Conservation (phyloP, 1,140 invertebrate species). For the Manduca sexta region DNA sequence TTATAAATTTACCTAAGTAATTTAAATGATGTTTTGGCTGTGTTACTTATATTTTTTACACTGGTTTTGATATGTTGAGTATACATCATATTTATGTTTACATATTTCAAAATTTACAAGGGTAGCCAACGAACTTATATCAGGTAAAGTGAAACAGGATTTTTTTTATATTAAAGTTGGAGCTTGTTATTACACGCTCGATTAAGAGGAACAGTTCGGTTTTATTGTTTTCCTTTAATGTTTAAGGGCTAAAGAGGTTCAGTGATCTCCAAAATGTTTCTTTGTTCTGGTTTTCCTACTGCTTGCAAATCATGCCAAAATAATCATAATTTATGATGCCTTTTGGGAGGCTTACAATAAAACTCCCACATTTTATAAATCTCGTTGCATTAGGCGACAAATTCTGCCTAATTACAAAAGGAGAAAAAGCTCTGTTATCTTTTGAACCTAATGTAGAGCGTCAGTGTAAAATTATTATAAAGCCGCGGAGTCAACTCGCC, state of each 20-base stretch:
- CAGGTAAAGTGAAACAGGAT: no score
- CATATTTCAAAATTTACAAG: no score
- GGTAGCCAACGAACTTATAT: no score
- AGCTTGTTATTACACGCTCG: neutral
- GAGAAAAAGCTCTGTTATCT: conserved; percentile 67
- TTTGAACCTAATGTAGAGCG: conserved; percentile 59
- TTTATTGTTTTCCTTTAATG: conserved; percentile 1
- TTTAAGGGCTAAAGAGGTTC: conserved; percentile 14
- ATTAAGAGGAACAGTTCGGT: neutral
- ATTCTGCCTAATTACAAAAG: conserved; percentile 54
- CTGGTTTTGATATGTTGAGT: no score
- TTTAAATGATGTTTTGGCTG: no score
- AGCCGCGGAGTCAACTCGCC: conserved; percentile 43
- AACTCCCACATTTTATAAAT: conserved; percentile 50
- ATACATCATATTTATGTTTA: no score
- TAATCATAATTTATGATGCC: conserved; percentile 35
- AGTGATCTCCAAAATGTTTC: conserved; percentile 29
- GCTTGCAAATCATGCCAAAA: conserved; percentile 27
- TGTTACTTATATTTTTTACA: no score
- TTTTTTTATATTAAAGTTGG: no score
- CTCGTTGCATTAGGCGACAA: conserved; percentile 35
- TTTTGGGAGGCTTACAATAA: conserved; percentile 30
- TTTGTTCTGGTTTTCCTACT: conserved; percentile 23
- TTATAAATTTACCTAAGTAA: no score
- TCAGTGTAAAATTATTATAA: conserved; percentile 68